Evolutionary conservation across 2,888 invertebrate species (phyloP).

Genomic region (Melanotus villosus): DNA sequence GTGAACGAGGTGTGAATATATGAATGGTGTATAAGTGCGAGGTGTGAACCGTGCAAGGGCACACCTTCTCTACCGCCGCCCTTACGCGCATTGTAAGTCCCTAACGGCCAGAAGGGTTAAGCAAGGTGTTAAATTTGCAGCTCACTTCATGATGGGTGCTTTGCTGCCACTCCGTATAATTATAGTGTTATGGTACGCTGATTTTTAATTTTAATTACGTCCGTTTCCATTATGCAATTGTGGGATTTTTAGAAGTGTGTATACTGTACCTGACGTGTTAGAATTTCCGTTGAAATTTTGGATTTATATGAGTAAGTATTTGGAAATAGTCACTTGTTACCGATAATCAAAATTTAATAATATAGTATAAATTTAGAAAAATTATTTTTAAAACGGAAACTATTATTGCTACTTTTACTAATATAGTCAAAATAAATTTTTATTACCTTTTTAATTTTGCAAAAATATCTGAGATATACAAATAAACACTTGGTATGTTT

Average conservation of each 20-base stretch:
- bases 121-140: slow-evolving; percentile 52
- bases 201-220: slow-evolving; percentile 46
- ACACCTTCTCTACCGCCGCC: slow-evolving; percentile 50
- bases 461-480: too few relatives aligned
- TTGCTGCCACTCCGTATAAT: slow-evolving; percentile 43
- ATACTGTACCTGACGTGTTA: background rate
- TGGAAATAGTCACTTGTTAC: too few relatives aligned
- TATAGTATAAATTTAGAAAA: too few relatives aligned
- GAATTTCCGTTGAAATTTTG: slow-evolving; percentile 32
- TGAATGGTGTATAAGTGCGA: slow-evolving; percentile 51
- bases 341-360: too few relatives aligned
- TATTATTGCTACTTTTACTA: too few relatives aligned
- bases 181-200: slow-evolving; percentile 46
- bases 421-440: too few relatives aligned
- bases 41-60: slow-evolving; percentile 50
- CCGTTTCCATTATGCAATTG: slow-evolving; percentile 37
- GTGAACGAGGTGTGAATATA: slow-evolving; percentile 50
- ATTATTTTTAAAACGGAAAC: too few relatives aligned
- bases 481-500: too few relatives aligned
- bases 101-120: slow-evolving; percentile 49
- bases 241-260: slow-evolving; percentile 19
- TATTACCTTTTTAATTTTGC: too few relatives aligned
- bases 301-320: too few relatives aligned
- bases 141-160: slow-evolving; percentile 47
- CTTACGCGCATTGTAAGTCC: slow-evolving; percentile 44